phyloP scores from a whole-genome alignment of 2,113 vertebrate species.

The Python bivittatus region DNA sequence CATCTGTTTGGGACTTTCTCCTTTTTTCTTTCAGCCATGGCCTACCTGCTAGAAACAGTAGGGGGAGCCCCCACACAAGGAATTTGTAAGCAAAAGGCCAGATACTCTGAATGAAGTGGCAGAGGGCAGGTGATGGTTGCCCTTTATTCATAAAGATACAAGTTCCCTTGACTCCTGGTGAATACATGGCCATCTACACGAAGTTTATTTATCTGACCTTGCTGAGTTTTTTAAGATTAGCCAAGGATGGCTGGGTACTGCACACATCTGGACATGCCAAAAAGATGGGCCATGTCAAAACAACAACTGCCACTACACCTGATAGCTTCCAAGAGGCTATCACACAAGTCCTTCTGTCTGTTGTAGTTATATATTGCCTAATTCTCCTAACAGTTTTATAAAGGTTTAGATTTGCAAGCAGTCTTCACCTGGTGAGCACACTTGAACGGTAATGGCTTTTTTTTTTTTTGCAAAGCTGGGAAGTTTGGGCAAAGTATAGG shows the following conservation, averaged over 20 bases:
- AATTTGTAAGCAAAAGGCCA: neutral
- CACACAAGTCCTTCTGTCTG: neutral
- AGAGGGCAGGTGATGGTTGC: neutral
- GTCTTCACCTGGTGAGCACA: neutral
- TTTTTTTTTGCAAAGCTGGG: neutral
- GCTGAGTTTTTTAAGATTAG: neutral
- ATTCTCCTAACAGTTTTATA: neutral
- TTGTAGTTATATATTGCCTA: neutral
- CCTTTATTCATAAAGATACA: no score
- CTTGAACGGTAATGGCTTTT: neutral
- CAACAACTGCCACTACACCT: neutral
- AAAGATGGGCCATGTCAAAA: neutral
- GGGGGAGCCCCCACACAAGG: neutral
- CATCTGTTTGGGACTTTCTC: no score
- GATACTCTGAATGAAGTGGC: neutral
- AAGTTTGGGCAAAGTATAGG: neutral
- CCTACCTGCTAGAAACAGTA: neutral
- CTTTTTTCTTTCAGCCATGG: neutral
- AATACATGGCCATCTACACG: neutral
- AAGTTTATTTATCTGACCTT: no score
- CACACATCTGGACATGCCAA: neutral
- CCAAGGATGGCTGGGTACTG: neutral
- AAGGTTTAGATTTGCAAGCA: neutral
- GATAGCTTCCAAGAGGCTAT: neutral
- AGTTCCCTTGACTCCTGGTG: neutral